These are phyloP conservation scores for Haemorhous mexicanus DNA, from an alignment of 2,113 vertebrate species.

Conservation along the genomic window DNA sequence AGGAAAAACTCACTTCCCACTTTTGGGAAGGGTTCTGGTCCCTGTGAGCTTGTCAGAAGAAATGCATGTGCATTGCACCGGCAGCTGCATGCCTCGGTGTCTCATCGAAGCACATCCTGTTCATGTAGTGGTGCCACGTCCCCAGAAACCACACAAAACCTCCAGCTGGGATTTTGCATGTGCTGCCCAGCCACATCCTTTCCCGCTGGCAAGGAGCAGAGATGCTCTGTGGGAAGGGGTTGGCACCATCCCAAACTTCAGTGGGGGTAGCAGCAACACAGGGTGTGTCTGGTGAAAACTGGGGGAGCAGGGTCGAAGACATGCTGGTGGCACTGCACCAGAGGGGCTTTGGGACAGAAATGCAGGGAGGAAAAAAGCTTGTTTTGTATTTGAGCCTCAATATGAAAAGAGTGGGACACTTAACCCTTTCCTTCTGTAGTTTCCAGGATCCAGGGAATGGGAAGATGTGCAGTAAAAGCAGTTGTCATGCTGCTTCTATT, in stretches of 20 bases:
- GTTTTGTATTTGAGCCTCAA: neutral
- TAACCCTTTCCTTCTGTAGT: neutral
- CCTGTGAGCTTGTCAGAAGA: neutral
- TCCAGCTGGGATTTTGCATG: neutral
- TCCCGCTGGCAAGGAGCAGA: neutral
- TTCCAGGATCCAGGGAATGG: neutral
- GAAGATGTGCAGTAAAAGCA: neutral
- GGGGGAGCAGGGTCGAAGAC: rapidly evolving
- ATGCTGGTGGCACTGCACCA: neutral
- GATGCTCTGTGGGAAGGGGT: neutral
- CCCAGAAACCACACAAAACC: neutral
- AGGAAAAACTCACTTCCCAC: neutral
- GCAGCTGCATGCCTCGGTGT: rapidly evolving
- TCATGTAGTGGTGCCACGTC: neutral
- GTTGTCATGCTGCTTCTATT: neutral
- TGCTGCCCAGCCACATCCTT: neutral
- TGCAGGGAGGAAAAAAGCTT: neutral
- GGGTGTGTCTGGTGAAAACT: neutral
- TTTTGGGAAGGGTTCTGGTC: neutral
- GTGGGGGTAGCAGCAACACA: rapidly evolving
- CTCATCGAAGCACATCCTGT: neutral
- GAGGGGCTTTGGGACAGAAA: neutral
- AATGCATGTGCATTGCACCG: rapidly evolving
- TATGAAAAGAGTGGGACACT: neutral
- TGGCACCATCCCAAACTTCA: neutral